Conservation (phyloP, 2,888 invertebrate species). For the Drosophila nigricruria region DNA sequence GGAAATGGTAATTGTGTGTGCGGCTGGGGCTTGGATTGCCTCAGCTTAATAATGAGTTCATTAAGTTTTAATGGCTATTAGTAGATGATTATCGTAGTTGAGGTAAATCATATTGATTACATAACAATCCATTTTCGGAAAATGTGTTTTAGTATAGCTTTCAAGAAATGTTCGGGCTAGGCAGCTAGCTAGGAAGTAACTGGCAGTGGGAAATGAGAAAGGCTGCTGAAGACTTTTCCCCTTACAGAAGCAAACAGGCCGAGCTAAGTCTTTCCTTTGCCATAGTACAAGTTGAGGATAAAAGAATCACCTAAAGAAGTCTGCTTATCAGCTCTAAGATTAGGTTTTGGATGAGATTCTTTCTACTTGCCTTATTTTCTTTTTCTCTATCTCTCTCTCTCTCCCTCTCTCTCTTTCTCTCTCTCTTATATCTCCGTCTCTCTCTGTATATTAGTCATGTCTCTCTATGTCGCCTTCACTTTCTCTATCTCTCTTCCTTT, state of each 20-base stretch:
- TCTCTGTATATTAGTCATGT: too few species aligned
- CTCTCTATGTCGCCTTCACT: too few species aligned
- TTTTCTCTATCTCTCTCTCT: neutral
- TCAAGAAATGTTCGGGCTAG: neutral
- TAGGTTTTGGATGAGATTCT: neutral
- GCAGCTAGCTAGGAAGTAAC: neutral
- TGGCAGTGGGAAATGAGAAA: neutral
- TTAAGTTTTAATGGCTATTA: neutral
- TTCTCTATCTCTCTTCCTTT: too few species aligned
- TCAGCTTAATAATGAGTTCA: neutral
- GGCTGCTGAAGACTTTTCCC: too few species aligned
- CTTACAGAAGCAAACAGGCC: too few species aligned
- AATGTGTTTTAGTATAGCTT: neutral
- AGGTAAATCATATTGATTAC: slow-evolving; percentile 3
- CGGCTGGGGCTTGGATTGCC: neutral
- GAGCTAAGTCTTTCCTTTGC: neutral
- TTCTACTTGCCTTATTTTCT: too few species aligned
- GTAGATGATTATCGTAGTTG: neutral
- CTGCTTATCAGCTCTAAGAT: neutral
- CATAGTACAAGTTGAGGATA: too few species aligned
- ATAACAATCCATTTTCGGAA: too few species aligned
- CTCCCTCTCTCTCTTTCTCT: neutral
- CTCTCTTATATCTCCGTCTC: too few species aligned
- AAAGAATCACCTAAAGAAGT: neutral
- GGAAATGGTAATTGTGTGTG: neutral